Evolutionary conservation across 1,140 invertebrate species (phyloP), one percentile per base, ranked within the genome.

Genomic region (Apis florea): DNA sequence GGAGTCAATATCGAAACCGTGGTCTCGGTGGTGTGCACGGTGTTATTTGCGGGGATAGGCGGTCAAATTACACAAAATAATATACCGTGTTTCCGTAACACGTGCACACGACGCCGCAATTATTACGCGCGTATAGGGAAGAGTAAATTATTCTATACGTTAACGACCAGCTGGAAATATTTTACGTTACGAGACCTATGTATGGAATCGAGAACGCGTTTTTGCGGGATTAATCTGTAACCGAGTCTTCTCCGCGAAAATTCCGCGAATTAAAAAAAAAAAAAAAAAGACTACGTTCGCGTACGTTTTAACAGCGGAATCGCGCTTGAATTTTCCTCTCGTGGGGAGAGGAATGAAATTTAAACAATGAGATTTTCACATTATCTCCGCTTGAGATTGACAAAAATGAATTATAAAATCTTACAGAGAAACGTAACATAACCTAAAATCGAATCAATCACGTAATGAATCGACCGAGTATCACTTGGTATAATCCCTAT

Each of bases 41-140:
- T 47, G 56, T 63, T 70, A 70, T 61, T 79, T 79, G 53, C 53
- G 58, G 67, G 47, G 47, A 61, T 40, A 61, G 58, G 51, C 63
- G 75, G 67, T 63, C 31, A 51, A 79, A 79, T 79, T 79, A 63
- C 76, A 63, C 68, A 67, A 71, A 79, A 79, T 79, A 79, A 79
- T 71, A 79, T 63, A 61, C 24, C 67, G 56, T 69, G 76, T 79
- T 79, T 79, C 53, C 76, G 76, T 51, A 79, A 79, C 76, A 49
- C 76, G 67, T 79, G 67, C 67, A 61, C 67, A 61, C 76, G 54
- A 26, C 24, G 47, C 51, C 10, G 76, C 76, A 70, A 71, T 79
- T 77, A 79, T 79, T 71, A 21, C 67, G 21, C 70, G 47, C 54
- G 70, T 59, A 75, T 24, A 26, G 59, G 12, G 10, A 58, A 40